Evolutionary conservation across 2,797 vertebrate species (phyloP).

Genomic region (Orestias chungarensis): DNA sequence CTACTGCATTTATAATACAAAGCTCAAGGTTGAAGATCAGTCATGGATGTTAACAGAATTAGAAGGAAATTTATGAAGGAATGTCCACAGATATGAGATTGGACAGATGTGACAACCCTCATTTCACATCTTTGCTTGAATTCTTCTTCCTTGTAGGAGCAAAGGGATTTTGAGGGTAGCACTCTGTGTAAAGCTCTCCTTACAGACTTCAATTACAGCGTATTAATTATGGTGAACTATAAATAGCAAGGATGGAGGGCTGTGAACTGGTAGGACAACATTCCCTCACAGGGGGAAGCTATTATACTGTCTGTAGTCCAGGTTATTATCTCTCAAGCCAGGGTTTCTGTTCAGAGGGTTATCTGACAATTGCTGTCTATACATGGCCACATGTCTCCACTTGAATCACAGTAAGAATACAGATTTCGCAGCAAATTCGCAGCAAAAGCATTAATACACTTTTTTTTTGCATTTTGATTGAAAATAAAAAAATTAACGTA

Average conservation of each 20-base stretch:
- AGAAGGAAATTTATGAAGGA: conserved; percentile 22
- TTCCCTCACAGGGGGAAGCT: conserved; percentile 52
- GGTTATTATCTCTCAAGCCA: conserved; percentile 61
- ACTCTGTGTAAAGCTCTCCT: conserved; percentile 27
- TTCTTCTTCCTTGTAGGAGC: conserved; percentile 10
- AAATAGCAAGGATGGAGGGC: conserved; percentile 51
- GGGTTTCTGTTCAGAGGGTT: conserved; percentile 51
- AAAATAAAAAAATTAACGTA: too few species aligned
- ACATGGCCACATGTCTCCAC: conserved; percentile 26
- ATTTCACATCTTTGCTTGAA: conserved; percentile 32
- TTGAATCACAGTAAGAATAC: conserved; percentile 39
- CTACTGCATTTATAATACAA: conserved; percentile 43
- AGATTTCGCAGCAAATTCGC: conserved; percentile 32
- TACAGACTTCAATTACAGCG: conserved; percentile 47
- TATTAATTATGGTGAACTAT: conserved; percentile 67
- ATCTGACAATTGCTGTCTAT: conserved; percentile 42
- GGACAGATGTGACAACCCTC: conserved; percentile 52
- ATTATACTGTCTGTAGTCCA: conserved; percentile 53
- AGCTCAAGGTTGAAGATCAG: conserved; percentile 36
- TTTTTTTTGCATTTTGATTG: too few species aligned
- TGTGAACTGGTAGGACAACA: conserved; percentile 52
- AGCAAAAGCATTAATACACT: conserved; percentile 11
- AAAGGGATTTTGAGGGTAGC: not conserved
- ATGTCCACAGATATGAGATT: conserved; percentile 40
- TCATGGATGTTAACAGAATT: conserved; percentile 17